These are phyloP conservation scores for Syrista parreyssii DNA, from an alignment of 2,888 invertebrate genomes.

Conservation along the genomic window DNA sequence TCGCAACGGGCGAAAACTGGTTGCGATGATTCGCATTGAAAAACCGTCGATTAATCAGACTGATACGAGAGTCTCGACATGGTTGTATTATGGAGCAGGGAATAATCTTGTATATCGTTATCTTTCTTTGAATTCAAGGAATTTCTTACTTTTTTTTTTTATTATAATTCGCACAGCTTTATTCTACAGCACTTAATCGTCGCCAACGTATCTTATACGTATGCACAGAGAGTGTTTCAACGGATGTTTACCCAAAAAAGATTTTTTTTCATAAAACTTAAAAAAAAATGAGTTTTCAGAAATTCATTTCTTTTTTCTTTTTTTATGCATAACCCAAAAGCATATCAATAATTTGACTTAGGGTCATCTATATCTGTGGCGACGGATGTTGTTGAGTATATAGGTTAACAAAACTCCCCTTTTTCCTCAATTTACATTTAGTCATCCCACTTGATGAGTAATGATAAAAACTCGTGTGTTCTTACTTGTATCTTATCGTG, in stretches of 20 bases:
- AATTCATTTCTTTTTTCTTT: no score
- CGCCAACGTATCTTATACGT: not conserved
- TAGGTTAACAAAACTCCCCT: not conserved
- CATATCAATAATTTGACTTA: not conserved
- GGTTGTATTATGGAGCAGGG: not conserved
- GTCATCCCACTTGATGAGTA: not conserved
- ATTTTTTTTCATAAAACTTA: no score
- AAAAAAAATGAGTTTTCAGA: no score
- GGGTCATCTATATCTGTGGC: not conserved
- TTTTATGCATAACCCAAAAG: not conserved
- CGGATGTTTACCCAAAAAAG: not conserved
- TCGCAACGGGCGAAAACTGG: not conserved
- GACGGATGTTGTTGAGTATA: not conserved
- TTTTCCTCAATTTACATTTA: no score
- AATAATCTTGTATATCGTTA: not conserved
- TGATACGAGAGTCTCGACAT: not conserved
- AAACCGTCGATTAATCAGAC: not conserved
- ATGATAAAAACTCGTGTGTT: constrained; percentile 37
- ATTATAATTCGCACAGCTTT: not conserved
- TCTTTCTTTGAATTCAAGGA: not conserved
- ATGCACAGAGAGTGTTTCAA: not conserved
- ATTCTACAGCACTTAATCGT: not conserved
- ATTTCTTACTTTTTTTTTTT: not conserved
- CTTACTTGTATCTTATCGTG: constrained; percentile 19
- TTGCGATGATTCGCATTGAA: not conserved